Evolutionary conservation across 2,113 vertebrate species (phyloP).

Genomic region (Silurus glanis): DNA sequence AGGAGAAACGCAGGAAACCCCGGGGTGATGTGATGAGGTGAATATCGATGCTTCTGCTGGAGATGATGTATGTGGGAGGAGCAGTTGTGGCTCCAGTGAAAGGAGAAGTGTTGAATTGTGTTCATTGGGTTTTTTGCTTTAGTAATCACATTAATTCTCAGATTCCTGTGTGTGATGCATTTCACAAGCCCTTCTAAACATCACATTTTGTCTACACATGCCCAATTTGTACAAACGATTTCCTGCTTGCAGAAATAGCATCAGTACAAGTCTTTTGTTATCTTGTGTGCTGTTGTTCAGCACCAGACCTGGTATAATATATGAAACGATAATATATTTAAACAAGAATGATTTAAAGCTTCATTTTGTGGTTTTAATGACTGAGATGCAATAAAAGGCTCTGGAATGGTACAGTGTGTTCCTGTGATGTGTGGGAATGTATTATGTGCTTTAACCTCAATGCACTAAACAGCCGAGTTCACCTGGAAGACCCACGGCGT

Average conservation of each 20-base stretch:
- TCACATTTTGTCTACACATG: not conserved
- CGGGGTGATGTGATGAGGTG: too few species aligned
- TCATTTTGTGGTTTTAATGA: constrained; percentile 22
- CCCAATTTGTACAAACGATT: not conserved
- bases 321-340: not conserved
- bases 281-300: too few species aligned
- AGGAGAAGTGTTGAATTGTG: too few species aligned
- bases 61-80: too few species aligned
- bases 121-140: too few species aligned
- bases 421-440: constrained; percentile 27
- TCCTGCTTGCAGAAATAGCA: not conserved
- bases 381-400: constrained; percentile 33
- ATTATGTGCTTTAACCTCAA: constrained; percentile 37
- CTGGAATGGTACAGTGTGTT: constrained; percentile 18
- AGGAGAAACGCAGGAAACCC: too few species aligned
- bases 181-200: too few species aligned
- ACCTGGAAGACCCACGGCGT: constrained; percentile 26
- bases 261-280: not conserved
- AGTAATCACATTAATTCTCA: too few species aligned
- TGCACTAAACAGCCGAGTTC: constrained; percentile 24
- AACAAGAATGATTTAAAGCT: constrained; percentile 1
- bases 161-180: too few species aligned
- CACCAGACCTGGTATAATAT: not conserved
- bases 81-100: too few species aligned
- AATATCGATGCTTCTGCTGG: too few species aligned